Percentiles rank a stretch among this genome's conserved stretches.
Conservation (phyloP, 1,140 invertebrate species). For the Trachelipus rathkii region DNA sequence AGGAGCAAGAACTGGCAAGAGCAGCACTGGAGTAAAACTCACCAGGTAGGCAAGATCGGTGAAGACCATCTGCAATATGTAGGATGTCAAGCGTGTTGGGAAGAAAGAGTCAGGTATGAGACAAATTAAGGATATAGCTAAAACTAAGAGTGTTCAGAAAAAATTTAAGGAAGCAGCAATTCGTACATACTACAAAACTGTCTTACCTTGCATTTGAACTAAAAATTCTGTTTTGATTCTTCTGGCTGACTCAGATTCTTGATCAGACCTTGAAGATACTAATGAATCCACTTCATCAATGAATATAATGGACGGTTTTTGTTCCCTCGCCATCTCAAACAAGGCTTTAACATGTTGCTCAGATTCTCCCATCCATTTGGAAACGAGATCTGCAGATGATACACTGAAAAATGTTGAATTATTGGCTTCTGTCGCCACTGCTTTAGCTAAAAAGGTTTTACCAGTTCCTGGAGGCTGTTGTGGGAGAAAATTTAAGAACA, state of each 20-base stretch:
- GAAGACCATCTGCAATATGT: too few relatives aligned
- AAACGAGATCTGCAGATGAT: conserved; percentile 95
- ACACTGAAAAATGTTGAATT: conserved; percentile 99
- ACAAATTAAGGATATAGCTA: too few relatives aligned
- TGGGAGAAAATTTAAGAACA: conserved; percentile 43
- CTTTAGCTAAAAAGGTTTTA: conserved; percentile 98
- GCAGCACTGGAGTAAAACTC: too few relatives aligned
- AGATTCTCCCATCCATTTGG: conserved; percentile 99
- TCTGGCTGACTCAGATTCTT: conserved; percentile 96
- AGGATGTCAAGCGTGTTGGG: too few relatives aligned
- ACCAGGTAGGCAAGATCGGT: too few relatives aligned
- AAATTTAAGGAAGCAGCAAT: background rate
- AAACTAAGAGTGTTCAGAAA: too few relatives aligned
- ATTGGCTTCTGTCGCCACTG: conserved; percentile 98
- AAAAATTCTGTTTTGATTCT: conserved; percentile 99
- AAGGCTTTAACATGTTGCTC: conserved; percentile 97
- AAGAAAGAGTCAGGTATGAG: too few relatives aligned
- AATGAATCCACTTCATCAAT: conserved; percentile 99
- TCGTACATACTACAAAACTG: background rate
- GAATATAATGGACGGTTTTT: conserved; percentile 98
- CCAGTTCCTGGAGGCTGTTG: conserved; percentile 92
- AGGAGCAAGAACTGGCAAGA: too few relatives aligned
- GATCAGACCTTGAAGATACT: conserved; percentile 94
- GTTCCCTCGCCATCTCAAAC: conserved; percentile 84
- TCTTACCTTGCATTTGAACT: conserved; percentile 92